These are phyloP conservation scores for Hylaea fasciaria DNA, from an alignment of 2,888 invertebrate species.

Conservation along the genomic window DNA sequence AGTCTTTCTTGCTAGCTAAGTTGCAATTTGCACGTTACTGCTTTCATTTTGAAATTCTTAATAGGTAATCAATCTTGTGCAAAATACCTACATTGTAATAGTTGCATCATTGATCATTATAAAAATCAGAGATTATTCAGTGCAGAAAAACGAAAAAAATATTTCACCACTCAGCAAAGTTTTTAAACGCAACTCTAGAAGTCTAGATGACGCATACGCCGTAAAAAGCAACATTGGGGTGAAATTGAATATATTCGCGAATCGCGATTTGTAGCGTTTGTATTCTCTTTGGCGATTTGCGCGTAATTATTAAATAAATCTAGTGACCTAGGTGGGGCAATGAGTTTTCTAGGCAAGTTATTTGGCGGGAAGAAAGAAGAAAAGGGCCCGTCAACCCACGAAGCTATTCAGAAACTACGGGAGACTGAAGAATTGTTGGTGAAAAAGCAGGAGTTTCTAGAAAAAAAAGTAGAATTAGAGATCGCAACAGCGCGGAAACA, in stretches of 20 bases:
- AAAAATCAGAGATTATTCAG: too few species aligned
- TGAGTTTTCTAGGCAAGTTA: conserved; percentile 97
- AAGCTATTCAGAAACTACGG: conserved; percentile 98
- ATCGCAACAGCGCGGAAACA: conserved; percentile 94
- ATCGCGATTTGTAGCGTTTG: too few species aligned
- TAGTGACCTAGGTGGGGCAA: conserved; percentile 60
- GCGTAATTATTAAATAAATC: conserved; percentile 58
- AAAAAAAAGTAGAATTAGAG: conserved; percentile 97
- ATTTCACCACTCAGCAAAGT: too few species aligned
- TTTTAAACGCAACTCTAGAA: too few species aligned
- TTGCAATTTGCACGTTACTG: too few species aligned
- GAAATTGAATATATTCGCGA: conserved; percentile 33
- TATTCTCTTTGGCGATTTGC: conserved; percentile 49
- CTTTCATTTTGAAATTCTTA: too few species aligned
- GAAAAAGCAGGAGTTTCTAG: conserved; percentile 98
- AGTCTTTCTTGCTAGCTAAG: too few species aligned
- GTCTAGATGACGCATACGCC: conserved; percentile 64
- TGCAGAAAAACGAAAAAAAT: too few species aligned
- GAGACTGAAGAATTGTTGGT: conserved; percentile 98
- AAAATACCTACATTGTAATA: too few species aligned
- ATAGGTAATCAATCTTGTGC: too few species aligned
- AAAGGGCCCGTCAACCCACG: conserved; percentile 94
- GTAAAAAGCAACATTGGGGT: conserved; percentile 26
- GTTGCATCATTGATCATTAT: too few species aligned
- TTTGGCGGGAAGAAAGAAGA: conserved; percentile 97